Conservation (phyloP, 2,888 invertebrate species). For the Entomobrya multifasciata region DNA sequence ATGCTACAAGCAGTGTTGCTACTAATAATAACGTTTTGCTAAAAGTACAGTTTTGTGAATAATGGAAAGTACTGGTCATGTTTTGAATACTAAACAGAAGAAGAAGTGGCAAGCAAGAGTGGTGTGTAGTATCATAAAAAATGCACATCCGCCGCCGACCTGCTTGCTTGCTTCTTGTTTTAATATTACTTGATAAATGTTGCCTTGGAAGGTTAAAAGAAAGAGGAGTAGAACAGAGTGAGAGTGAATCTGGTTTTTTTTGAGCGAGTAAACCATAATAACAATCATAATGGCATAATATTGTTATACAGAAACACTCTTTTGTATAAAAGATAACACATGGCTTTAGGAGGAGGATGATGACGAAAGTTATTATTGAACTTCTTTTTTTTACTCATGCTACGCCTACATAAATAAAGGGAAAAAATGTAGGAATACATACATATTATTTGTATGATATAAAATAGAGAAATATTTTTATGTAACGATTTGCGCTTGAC, state of each 20-base stretch:
- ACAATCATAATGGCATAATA: slow-evolving; percentile 4
- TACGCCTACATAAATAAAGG: slow-evolving; percentile 10
- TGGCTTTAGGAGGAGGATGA: too few species aligned
- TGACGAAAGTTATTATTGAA: neutral
- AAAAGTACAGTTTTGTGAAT: slow-evolving; percentile 34
- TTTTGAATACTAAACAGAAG: neutral
- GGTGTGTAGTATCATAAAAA: neutral
- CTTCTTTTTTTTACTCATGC: slow-evolving; percentile 9
- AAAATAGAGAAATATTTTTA: too few species aligned
- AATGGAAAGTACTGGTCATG: neutral
- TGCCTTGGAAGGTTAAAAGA: slow-evolving; percentile 61
- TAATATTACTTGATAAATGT: neutral
- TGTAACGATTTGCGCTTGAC: slow-evolving; percentile 4
- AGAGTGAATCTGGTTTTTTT: slow-evolving; percentile 62
- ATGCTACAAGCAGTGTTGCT: neutral
- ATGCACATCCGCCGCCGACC: slow-evolving; percentile 31
- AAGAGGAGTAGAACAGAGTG: neutral
- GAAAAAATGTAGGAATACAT: neutral
- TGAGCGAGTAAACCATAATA: slow-evolving; percentile 57
- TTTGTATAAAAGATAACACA: neutral
- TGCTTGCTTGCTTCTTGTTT: too few species aligned
- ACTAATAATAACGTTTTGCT: neutral
- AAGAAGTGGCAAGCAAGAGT: neutral
- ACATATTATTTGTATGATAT: neutral
- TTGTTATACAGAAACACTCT: neutral